A percentile compares a stretch with the other conserved stretches of the same genome.
Evolutionary conservation across 2,797 vertebrate genomes (phyloP).

Genomic region (Heliangelus exortis): DNA sequence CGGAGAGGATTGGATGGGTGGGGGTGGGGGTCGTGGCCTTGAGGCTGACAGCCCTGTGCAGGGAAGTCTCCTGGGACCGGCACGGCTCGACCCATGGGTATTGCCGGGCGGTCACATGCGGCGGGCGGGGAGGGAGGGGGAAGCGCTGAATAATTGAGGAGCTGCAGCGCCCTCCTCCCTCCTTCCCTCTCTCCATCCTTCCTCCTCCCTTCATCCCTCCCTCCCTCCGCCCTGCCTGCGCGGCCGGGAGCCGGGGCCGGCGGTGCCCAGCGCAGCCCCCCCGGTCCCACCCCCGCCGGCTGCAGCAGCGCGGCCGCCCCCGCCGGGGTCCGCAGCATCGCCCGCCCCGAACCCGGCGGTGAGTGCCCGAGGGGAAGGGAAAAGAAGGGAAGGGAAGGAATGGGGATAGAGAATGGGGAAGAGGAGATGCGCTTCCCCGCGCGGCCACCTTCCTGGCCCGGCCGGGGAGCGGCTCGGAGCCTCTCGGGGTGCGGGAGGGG

Average conservation of each 20-base stretch:
- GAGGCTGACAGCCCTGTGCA: background rate
- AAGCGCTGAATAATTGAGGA: slow-evolving; percentile 77
- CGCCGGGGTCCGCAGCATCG: background rate
- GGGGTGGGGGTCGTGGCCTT: background rate
- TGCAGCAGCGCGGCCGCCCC: slow-evolving; percentile 1
- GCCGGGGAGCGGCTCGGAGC: background rate
- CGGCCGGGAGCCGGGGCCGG: slow-evolving; percentile 11
- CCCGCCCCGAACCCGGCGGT: slow-evolving; percentile 7
- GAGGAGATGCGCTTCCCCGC: background rate
- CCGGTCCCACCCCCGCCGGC: background rate
- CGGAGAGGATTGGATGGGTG: background rate
- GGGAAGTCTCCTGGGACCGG: background rate
- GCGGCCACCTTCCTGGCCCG: background rate
- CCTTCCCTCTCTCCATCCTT: background rate
- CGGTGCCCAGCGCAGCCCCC: background rate
- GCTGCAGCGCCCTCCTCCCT: slow-evolving; percentile 64
- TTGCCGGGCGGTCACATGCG: slow-evolving; percentile 20
- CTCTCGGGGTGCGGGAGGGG: background rate
- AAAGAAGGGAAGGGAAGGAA: background rate
- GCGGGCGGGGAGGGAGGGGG: slow-evolving; percentile 47
- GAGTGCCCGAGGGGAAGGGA: background rate
- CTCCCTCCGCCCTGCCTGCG: background rate
- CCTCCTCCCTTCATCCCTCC: background rate
- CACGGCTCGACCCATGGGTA: background rate
- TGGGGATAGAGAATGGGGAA: background rate